phyloP scores from a whole-genome alignment of 1,140 invertebrate species.

The Drosophila takahashii region DNA sequence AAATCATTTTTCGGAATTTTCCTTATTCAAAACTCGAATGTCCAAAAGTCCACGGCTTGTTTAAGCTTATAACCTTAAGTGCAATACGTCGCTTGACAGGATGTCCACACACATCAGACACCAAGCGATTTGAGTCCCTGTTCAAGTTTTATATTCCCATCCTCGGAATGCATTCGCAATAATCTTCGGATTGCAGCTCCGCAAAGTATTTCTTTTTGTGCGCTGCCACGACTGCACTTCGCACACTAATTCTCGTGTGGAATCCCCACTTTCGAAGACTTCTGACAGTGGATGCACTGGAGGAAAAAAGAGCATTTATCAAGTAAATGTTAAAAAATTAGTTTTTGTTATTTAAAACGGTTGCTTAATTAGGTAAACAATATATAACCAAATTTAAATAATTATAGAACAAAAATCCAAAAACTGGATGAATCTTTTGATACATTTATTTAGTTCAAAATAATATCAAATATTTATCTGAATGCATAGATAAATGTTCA shows the following conservation, averaged over 20 bases:
- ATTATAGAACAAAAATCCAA: too few species aligned
- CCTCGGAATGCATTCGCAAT: slow-evolving; percentile 40
- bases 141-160: slow-evolving; percentile 28
- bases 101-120: slow-evolving; percentile 12
- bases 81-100: slow-evolving; percentile 12
- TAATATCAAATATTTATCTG: too few species aligned
- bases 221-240: slow-evolving; percentile 19
- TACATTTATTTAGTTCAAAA: too few species aligned
- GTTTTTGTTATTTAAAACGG: too few species aligned
- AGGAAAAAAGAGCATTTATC: not conserved
- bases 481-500: too few species aligned
- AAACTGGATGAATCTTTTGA: too few species aligned
- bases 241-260: slow-evolving; percentile 59
- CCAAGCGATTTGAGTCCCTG: slow-evolving; percentile 20
- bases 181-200: slow-evolving; percentile 51
- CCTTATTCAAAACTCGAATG: not conserved
- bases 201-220: slow-evolving; percentile 42
- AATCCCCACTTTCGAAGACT: slow-evolving; percentile 45
- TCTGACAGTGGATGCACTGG: slow-evolving; percentile 31
- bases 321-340: too few species aligned
- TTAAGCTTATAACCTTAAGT: not conserved
- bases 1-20: too few species aligned
- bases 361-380: too few species aligned
- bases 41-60: not conserved
- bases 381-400: too few species aligned